phyloP scores from a whole-genome alignment of 2,888 invertebrate species.

The Gryllus longicercus region DNA sequence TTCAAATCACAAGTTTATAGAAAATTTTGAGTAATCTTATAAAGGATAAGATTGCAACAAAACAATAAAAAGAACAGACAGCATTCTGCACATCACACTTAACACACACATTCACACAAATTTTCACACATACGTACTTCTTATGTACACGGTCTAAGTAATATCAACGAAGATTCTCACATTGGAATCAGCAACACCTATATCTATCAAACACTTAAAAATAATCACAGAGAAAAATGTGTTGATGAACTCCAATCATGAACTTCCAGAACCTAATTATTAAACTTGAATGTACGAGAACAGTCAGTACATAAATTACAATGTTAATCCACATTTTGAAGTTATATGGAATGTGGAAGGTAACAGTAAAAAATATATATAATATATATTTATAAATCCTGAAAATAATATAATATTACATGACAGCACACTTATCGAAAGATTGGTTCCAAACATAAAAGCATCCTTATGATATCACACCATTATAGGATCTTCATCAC shows the following conservation, averaged over 20 bases:
- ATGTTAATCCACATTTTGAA: neutral
- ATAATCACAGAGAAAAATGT: constrained; percentile 17
- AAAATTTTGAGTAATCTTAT: too few species aligned
- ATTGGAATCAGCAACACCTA: neutral
- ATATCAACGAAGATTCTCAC: neutral
- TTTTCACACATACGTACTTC: neutral
- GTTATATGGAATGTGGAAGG: constrained; percentile 4
- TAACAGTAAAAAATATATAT: constrained; percentile 19
- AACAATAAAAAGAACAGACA: neutral
- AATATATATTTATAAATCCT: neutral
- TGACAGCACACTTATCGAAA: neutral
- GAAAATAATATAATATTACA: neutral
- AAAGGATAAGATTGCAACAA: neutral
- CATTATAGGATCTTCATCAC: constrained; percentile 47
- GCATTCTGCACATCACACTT: neutral
- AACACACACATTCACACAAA: neutral
- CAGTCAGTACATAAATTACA: neutral
- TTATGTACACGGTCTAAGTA: neutral
- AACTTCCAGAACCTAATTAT: neutral
- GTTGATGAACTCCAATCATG: neutral
- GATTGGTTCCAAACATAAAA: neutral
- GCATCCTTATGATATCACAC: constrained; percentile 39
- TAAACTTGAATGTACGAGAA: neutral
- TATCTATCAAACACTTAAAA: constrained; percentile 8
- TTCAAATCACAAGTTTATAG: neutral